Evolutionary conservation across 2,797 vertebrate species (phyloP).

Genomic region (Tokudaia tokunoshimensis): DNA sequence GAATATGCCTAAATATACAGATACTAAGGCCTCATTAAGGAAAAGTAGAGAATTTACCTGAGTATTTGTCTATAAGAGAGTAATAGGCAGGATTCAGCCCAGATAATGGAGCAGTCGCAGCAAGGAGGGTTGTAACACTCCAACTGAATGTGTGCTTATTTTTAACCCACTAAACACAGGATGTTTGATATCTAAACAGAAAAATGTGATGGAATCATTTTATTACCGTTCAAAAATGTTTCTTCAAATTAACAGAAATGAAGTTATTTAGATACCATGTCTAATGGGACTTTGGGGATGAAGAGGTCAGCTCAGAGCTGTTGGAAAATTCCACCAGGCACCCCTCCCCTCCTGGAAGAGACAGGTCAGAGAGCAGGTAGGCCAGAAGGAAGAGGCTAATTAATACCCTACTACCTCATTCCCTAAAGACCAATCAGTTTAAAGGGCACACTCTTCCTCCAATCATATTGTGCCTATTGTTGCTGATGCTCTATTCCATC

Average conservation of each 20-base stretch:
- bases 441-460: too few relatives aligned
- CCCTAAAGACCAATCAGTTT: too few relatives aligned
- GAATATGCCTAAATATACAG: slow-evolving; percentile 22
- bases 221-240: slow-evolving; percentile 37
- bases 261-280: not conserved
- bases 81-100: not conserved
- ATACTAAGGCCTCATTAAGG: not conserved
- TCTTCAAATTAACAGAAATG: slow-evolving; percentile 22
- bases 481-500: too few relatives aligned
- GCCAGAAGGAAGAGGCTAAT: too few relatives aligned
- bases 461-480: too few relatives aligned
- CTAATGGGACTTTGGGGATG: not conserved
- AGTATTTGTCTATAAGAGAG: slow-evolving; percentile 5
- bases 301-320: too few relatives aligned
- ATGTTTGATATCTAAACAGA: not conserved
- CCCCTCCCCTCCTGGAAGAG: too few relatives aligned
- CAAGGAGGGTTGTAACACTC: not conserved
- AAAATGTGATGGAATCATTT: slow-evolving; percentile 33
- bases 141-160: slow-evolving; percentile 18
- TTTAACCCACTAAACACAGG: not conserved
- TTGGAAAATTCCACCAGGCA: too few relatives aligned
- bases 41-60: slow-evolving; percentile 27
- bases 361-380: too few relatives aligned
- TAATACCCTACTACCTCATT: too few relatives aligned
- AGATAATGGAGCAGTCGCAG: slow-evolving; percentile 11